Conservation (phyloP, 2,888 invertebrate species). For the Anthrax anthrax region DNA sequence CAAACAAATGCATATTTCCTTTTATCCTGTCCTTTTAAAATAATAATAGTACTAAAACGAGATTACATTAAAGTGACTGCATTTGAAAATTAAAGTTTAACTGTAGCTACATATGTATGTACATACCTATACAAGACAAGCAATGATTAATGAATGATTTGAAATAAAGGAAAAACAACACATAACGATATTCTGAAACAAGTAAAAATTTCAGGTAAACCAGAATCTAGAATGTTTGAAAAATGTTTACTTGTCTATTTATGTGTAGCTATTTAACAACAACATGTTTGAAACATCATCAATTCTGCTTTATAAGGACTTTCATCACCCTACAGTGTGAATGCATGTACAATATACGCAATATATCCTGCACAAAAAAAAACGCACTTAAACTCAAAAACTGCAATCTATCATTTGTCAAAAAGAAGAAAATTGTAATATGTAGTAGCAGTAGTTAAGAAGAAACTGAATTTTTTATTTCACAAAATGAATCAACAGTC, state of each 20-base stretch:
- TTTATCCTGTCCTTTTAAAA: too few relatives aligned
- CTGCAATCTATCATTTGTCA: not conserved
- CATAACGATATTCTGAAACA: too few relatives aligned
- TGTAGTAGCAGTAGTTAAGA: not conserved
- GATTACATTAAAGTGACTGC: too few relatives aligned
- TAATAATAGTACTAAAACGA: too few relatives aligned
- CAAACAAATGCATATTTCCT: too few relatives aligned
- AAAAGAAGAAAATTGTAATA: not conserved
- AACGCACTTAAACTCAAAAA: not conserved
- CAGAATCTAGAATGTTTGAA: not conserved
- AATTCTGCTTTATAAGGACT: not conserved
- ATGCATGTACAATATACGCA: too few relatives aligned
- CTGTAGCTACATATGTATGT: too few relatives aligned
- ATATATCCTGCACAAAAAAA: not conserved
- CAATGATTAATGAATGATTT: not conserved
- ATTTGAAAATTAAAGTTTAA: too few relatives aligned
- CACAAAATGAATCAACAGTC: not conserved
- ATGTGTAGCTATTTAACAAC: too few relatives aligned
- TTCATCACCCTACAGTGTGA: not conserved
- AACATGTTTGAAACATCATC: not conserved
- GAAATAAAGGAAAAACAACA: too few relatives aligned
- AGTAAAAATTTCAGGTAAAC: not conserved
- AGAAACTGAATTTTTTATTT: not conserved
- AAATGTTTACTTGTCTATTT: too few relatives aligned
- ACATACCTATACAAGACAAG: too few relatives aligned